Evolutionary conservation across 64 coral and sea anemone genomes (phyloP).

Genomic region (Montipora foliosa): DNA sequence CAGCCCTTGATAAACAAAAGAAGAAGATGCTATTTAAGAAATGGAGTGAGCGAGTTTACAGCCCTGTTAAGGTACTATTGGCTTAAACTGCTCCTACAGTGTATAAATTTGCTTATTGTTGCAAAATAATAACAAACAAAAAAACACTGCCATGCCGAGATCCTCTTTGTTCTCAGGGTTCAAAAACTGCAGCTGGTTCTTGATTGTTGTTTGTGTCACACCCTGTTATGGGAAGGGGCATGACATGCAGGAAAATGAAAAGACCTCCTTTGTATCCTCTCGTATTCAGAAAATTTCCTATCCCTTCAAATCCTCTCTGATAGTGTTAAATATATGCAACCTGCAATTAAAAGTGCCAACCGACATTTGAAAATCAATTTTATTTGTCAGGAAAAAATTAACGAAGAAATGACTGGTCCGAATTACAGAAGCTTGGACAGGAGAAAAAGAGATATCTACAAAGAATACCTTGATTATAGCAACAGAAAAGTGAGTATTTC

Average conservation of each 20-base stretch:
- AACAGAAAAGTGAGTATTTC: slow-evolving; percentile 81
- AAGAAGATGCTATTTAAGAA: slow-evolving; percentile 95
- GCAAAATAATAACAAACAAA: too few relatives aligned
- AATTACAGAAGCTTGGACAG: slow-evolving; percentile 90
- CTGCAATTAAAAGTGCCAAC: not conserved
- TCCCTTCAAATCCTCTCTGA: too few relatives aligned
- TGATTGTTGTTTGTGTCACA: too few relatives aligned
- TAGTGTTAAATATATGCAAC: too few relatives aligned
- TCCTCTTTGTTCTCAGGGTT: too few relatives aligned
- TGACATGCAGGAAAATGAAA: too few relatives aligned
- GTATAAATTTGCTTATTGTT: not conserved
- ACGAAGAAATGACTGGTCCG: slow-evolving; percentile 87
- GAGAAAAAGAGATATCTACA: slow-evolving; percentile 89
- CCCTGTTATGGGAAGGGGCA: too few relatives aligned
- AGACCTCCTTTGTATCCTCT: too few relatives aligned
- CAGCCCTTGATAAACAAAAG: slow-evolving; percentile 81
- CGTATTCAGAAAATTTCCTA: too few relatives aligned
- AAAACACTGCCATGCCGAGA: too few relatives aligned
- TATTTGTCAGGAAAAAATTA: slow-evolving; percentile 82
- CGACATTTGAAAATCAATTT: not conserved
- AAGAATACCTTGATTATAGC: slow-evolving; percentile 90
- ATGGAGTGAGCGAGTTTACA: slow-evolving; percentile 92
- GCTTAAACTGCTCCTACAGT: not conserved
- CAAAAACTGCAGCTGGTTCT: too few relatives aligned
- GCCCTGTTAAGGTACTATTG: slow-evolving; percentile 80